phyloP scores from a whole-genome alignment of 2,113 vertebrate genomes.

The Tor tambroides region DNA sequence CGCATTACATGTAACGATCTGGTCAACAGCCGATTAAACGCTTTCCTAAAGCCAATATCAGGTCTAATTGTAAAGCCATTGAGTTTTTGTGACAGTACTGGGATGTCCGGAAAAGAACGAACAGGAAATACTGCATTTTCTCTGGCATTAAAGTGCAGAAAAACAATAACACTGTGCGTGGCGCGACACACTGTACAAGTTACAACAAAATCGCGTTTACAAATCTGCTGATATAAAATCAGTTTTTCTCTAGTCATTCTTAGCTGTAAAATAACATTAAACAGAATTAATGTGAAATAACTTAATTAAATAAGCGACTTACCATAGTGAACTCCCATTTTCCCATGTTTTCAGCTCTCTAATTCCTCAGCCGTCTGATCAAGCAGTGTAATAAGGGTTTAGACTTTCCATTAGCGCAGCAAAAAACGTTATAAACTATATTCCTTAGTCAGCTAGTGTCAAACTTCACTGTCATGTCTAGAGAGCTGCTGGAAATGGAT shows the following conservation, averaged over 20 bases:
- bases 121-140: neutral
- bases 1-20: neutral
- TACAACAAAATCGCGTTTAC: neutral
- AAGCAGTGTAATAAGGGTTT: conserved; percentile 12
- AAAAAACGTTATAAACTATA: neutral
- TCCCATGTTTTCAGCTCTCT: conserved; percentile 61
- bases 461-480: neutral
- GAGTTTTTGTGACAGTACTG: neutral
- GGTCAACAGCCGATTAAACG: neutral
- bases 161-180: neutral
- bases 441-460: conserved; percentile 5
- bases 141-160: neutral
- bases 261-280: neutral
- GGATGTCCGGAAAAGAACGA: neutral
- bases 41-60: neutral
- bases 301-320: conserved; percentile 24
- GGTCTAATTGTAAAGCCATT: neutral
- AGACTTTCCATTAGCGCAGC: conserved; percentile 24
- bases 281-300: too few relatives aligned
- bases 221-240: too few relatives aligned
- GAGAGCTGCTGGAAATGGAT: neutral
- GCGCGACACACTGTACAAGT: neutral
- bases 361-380: neutral
- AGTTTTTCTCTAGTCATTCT: neutral
- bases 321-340: conserved; percentile 78